Percentiles rank a stretch among this genome's conserved stretches.
Conservation (phyloP, 2,113 vertebrate genomes). For the Orcinus orca region DNA sequence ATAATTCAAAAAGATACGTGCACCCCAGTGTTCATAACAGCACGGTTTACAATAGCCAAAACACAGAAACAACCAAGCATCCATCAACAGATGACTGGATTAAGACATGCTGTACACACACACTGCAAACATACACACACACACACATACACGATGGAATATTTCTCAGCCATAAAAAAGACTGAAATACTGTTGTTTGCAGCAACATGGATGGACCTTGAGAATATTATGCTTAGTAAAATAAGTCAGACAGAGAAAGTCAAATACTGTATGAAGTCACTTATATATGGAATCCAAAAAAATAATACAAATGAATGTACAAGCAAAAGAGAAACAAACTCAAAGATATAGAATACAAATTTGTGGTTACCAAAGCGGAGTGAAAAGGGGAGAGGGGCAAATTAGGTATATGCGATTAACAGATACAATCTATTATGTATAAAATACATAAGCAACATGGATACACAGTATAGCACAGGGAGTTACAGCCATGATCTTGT, state of each 20-base stretch:
- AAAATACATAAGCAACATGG: background rate
- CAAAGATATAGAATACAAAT: background rate
- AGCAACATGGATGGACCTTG: background rate
- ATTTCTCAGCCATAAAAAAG: background rate
- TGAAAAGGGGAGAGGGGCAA: background rate
- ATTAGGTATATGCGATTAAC: background rate
- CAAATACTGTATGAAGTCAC: background rate
- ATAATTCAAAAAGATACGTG: background rate
- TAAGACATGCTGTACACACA: background rate
- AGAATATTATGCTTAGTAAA: background rate
- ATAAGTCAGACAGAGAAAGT: background rate
- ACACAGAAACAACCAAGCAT: background rate
- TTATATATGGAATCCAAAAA: background rate
- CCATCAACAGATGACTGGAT: background rate
- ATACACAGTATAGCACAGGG: background rate
- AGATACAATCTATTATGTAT: background rate
- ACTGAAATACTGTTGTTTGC: background rate
- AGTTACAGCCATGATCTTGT: background rate
- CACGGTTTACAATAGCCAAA: background rate
- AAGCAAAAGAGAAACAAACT: background rate
- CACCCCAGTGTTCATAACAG: background rate
- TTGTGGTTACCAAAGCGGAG: background rate
- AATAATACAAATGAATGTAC: background rate
- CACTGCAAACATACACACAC: background rate
- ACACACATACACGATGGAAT: background rate